Percentiles rank a stretch among this genome's conserved stretches.
These are phyloP conservation scores for Fratercula arctica DNA, from an alignment of 2,797 vertebrate genomes.

Conservation along the genomic window DNA sequence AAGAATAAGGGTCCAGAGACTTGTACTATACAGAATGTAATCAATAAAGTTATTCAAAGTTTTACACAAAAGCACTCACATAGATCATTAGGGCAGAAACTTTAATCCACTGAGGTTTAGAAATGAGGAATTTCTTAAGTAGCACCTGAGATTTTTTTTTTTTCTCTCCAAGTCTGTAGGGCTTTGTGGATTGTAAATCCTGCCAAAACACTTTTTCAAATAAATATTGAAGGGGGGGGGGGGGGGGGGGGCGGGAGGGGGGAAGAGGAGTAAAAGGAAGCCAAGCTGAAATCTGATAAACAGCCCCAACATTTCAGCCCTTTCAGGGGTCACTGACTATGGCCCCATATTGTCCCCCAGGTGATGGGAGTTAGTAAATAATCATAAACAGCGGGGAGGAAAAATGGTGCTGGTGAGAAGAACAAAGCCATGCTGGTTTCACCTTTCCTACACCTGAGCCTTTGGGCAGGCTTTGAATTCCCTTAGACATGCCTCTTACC, in stretches of 20 bases:
- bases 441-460: neutral
- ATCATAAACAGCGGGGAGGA: neutral
- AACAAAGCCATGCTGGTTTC: neutral
- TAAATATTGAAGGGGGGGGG: neutral
- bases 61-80: slow-evolving; percentile 53
- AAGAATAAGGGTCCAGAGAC: neutral
- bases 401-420: neutral
- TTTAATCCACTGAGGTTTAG: slow-evolving; percentile 62
- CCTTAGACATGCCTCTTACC: neutral
- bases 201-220: neutral
- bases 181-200: slow-evolving; percentile 35
- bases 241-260: neutral
- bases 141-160: slow-evolving; percentile 46
- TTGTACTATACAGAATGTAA: slow-evolving; percentile 17
- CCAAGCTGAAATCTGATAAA: neutral
- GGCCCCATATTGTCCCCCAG: neutral
- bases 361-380: neutral
- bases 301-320: neutral
- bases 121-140: slow-evolving; percentile 66
- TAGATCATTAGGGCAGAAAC: slow-evolving; percentile 47
- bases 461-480: neutral
- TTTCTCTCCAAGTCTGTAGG: neutral
- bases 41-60: slow-evolving; percentile 65
- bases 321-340: neutral
- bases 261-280: neutral